Base-by-base conservation (phyloP, 2,888 invertebrate species). In the Amitus sp. region DNA sequence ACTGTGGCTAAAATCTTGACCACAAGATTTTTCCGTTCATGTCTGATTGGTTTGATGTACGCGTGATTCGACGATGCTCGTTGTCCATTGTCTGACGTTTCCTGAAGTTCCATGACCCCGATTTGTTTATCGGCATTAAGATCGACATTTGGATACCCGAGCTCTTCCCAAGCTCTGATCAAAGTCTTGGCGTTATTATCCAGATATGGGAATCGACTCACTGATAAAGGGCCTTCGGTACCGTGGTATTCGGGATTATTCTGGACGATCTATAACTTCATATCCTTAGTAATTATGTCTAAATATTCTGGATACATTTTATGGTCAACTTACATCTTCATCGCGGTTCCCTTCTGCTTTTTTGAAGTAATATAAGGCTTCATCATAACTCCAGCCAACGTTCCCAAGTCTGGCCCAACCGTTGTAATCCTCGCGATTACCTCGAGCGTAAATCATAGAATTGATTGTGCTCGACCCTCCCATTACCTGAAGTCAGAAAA, bases 21-120 rank as follows among this genome's bases (percentile, higher is more conserved):
- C 19, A 66, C 70, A 4, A 83, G 62, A 58, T 84, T 84, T 17
- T 68, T 65, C 9, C 87, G 73, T 49, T 83, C 84, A 12, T 84
- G 67, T 37, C 90, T 83, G 45, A 91, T 87, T 0, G 90, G 89
- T 65, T 87, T 83, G n/a, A 91, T 87, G 68, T 86, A 91, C 1
- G 90, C 90, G 1, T 78, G 79, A 71, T 90, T 90, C 0, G 86
- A 84, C 18, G 90, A 90, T 47, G 84, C 80, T 61, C 90, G 84
- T 65, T 82, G 82, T 1, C 90, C 90, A 70, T 88, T 79, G 45
- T 83, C 82, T 1, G 87, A 84, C 0, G 90, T 90, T n/a, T 86
- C 85, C 74, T 90, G 90, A 15, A 86, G 73, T 42, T 88, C 81
- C 77, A 87, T 88, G 1, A 87, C 86, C 13, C 90, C 90, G 3